Evolutionary conservation across 1,140 invertebrate species (phyloP).

Genomic region (Acromyrmex charruanus): DNA sequence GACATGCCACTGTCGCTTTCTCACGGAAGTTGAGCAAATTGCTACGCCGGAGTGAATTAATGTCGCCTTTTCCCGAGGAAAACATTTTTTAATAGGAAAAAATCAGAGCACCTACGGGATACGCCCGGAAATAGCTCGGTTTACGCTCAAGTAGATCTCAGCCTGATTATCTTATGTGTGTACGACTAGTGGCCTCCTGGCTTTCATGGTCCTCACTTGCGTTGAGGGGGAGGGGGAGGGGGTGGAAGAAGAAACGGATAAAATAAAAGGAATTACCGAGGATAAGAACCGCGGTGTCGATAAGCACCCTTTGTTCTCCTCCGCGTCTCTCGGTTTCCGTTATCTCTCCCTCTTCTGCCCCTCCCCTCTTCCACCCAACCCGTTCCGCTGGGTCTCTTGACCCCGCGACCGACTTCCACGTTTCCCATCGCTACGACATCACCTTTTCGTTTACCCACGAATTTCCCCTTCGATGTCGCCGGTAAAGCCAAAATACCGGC

Average conservation of each 20-base stretch:
- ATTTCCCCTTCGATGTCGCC: conserved; percentile 24
- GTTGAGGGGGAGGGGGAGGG: background rate
- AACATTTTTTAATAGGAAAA: conserved; percentile 53
- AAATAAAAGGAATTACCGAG: conserved; percentile 78
- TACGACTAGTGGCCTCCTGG: conserved; percentile 41
- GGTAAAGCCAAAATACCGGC: background rate
- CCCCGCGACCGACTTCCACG: conserved; percentile 34
- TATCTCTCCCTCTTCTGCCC: conserved; percentile 48
- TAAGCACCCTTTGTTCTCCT: conserved; percentile 79
- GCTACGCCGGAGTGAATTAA: conserved; percentile 57
- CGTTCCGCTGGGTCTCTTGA: conserved; percentile 40
- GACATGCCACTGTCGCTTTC: conserved; percentile 55
- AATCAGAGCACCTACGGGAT: conserved; percentile 18
- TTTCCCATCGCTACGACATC: conserved; percentile 29
- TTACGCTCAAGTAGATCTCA: conserved; percentile 65
- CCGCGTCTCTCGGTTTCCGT: conserved; percentile 41
- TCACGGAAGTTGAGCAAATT: conserved; percentile 56
- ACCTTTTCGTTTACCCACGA: conserved; percentile 49
- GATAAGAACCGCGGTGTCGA: conserved; percentile 79
- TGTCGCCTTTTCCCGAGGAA: conserved; percentile 28
- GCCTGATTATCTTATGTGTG: conserved; percentile 71
- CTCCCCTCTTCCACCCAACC: background rate
- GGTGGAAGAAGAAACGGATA: conserved; percentile 71
- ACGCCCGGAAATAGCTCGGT: conserved; percentile 64
- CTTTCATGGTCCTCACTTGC: conserved; percentile 54